Evolutionary conservation across 2,797 vertebrate species (phyloP), one percentile per base, ranked within the genome.

Genomic region (Chaetodon trifasciatus): DNA sequence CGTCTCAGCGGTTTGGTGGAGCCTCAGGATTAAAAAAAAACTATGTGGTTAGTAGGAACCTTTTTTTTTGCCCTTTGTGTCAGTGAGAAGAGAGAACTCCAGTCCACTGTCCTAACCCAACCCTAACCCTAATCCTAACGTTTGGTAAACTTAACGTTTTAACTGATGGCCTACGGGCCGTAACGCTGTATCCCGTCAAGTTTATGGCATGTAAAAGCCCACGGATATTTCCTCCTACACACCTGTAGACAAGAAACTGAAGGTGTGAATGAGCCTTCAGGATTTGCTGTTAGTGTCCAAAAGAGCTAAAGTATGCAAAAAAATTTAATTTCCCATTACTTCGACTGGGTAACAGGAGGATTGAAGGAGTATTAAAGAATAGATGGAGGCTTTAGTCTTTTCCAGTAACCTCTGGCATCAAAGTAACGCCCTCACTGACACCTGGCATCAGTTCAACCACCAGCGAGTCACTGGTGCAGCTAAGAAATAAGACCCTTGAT

Each of bases 401-500:
- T 35, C 13, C 58, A 24, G 28, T 23, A 52, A 19, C 28, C n/a
- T 44, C 23, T 9, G 37, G 3, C 32, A 50, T 56, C 50, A 79
- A 24, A 19, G 46, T 67, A 21, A 21, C 53, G 52, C 19, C 46
- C 52, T 76, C 53, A 15, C 39, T 66, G 32, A 55, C 23, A 19
- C 32, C 39, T 52, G 21, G 10, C 44, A 24, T 55, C 46, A 37
- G 40, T 55, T 53, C n/a, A 46, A 47, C 23, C 21, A 37, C 42
- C 2, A 39, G 28, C 28, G 4, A 32, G 28, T 72, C 32, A 24
- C 46, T 46, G 49, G 8, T 42, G 37, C 28, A 50, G 28, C 44
- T 23, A 21, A 66, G 35, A 9, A 76, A 66, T 11, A 42, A 21
- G 15, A 10, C 74, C 44, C 24, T 44, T 53, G 63, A 65, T 73